phyloP scores from a whole-genome alignment of 2,113 vertebrate species.

The Daphoenositta chrysoptera region DNA sequence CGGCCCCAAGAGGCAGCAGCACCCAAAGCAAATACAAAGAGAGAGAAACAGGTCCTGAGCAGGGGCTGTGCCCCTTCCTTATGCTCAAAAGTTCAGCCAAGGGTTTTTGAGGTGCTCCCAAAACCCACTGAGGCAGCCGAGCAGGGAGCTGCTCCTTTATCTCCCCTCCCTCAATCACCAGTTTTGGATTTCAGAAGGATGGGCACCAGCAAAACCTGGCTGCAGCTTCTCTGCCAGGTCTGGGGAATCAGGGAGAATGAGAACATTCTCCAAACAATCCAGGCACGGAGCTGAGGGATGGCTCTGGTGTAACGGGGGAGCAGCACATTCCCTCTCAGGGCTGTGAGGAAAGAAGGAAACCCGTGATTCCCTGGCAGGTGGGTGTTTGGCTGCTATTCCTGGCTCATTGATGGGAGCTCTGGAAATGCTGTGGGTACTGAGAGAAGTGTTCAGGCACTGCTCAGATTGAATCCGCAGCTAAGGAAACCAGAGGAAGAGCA shows the following conservation, averaged over 20 bases:
- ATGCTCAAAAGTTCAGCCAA: fast-evolving
- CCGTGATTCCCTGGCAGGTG: background rate
- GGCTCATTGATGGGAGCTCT: background rate
- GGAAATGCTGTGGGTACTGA: background rate
- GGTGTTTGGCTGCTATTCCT: background rate
- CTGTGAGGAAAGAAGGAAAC: background rate
- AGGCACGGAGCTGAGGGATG: fast-evolving
- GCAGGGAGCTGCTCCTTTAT: background rate
- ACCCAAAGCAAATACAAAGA: background rate
- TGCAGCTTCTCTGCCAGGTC: background rate
- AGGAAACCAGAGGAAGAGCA: background rate
- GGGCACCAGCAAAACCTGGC: background rate
- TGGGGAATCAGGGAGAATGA: fast-evolving
- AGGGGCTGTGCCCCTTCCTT: background rate
- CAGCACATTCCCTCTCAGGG: background rate
- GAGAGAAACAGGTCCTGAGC: background rate
- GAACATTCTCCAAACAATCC: background rate
- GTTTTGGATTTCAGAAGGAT: background rate
- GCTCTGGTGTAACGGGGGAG: background rate
- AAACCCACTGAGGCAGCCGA: background rate
- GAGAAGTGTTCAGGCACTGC: background rate
- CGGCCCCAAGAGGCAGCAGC: fast-evolving
- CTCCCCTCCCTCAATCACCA: background rate
- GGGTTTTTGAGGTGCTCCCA: background rate
- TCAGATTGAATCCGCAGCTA: background rate